Conservation (phyloP, 2,888 invertebrate genomes). For the Plutella xylostella region DNA sequence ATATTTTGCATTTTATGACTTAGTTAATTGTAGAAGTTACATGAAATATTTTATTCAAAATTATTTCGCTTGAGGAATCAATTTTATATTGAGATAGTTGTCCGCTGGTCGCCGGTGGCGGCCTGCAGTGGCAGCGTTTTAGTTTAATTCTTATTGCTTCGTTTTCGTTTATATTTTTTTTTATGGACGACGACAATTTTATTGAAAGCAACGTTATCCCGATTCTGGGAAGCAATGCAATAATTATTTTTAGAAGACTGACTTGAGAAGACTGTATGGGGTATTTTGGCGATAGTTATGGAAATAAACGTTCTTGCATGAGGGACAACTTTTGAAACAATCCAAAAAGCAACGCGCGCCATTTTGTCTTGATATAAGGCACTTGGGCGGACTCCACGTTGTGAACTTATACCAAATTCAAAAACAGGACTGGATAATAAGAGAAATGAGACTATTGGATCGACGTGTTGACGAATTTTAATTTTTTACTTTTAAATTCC, state of each 20-base stretch:
- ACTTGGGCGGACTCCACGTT: too few species aligned
- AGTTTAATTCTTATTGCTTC: constrained; percentile 13
- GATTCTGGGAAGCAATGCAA: constrained; percentile 60
- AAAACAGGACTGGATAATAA: too few species aligned
- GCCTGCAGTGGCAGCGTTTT: not conserved
- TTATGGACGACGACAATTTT: constrained; percentile 29
- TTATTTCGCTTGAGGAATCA: constrained; percentile 47
- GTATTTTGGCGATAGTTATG: too few species aligned
- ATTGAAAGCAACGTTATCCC: constrained; percentile 32
- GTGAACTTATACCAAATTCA: too few species aligned
- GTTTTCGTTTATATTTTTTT: constrained; percentile 27
- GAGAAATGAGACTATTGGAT: too few species aligned
- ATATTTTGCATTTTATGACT: constrained; percentile 55
- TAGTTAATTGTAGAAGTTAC: constrained; percentile 29
- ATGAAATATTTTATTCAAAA: constrained; percentile 4
- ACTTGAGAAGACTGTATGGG: constrained; percentile 66
- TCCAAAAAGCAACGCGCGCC: too few species aligned
- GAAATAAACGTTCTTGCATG: too few species aligned
- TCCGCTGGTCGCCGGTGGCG: not conserved
- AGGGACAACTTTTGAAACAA: too few species aligned
- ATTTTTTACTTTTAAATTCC: too few species aligned
- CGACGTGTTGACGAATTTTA: too few species aligned
- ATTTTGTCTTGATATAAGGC: too few species aligned
- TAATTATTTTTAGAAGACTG: constrained; percentile 61
- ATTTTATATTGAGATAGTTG: constrained; percentile 28